Conservation (phyloP, 2,797 vertebrate species). For the Gymnothorax javanicus region DNA sequence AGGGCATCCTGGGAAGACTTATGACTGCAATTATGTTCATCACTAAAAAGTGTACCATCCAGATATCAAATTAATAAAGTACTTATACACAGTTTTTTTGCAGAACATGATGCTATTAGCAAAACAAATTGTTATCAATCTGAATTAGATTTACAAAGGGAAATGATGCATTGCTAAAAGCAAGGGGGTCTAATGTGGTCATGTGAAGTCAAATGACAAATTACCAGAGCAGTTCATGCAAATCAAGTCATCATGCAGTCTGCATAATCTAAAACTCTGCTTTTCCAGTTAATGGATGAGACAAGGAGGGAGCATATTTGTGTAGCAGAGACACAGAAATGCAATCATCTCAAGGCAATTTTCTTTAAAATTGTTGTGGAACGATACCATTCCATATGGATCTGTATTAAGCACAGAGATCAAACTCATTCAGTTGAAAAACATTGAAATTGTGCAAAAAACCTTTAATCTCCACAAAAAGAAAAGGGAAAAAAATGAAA, state of each 20-base stretch:
- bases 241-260: neutral
- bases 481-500: neutral
- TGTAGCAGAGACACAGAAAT: neutral
- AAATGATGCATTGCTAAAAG: slow-evolving; percentile 8
- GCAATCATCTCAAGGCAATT: neutral
- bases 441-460: neutral
- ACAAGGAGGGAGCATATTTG: neutral
- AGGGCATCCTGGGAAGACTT: no score
- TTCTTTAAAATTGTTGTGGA: neutral
- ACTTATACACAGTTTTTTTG: no score
- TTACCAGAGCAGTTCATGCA: neutral
- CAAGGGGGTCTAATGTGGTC: neutral
- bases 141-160: neutral
- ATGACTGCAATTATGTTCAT: no score
- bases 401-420: neutral
- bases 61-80: neutral
- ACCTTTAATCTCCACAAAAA: neutral
- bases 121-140: neutral
- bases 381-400: neutral
- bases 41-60: neutral
- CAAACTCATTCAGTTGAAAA: neutral
- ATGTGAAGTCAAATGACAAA: slow-evolving; percentile 2
- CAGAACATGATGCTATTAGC: neutral
- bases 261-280: neutral
- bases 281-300: neutral